Conservation (phyloP, 2,113 vertebrate genomes). For the Equus przewalskii region DNA sequence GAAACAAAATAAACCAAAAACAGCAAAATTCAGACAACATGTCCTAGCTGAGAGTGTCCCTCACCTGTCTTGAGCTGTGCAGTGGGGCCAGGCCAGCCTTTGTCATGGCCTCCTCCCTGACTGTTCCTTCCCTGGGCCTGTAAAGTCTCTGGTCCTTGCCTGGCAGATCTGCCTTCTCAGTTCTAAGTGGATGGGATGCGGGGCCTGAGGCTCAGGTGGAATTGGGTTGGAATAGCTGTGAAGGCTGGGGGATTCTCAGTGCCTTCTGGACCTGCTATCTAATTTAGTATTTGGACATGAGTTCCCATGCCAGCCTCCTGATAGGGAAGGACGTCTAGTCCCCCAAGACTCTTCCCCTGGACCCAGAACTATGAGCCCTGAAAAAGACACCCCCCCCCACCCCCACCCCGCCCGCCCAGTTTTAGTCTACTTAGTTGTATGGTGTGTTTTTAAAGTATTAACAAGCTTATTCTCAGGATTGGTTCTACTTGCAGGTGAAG, state of each 20-base stretch:
- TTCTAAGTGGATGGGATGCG: not conserved
- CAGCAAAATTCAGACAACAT: not conserved
- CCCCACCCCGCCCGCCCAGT: too few species aligned
- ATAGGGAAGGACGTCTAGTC: not conserved
- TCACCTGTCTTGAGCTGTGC: not conserved
- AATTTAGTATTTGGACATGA: not conserved
- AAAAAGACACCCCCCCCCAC: not conserved
- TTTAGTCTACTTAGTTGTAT: not conserved
- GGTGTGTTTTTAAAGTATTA: not conserved
- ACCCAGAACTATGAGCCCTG: not conserved
- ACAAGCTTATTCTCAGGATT: not conserved
- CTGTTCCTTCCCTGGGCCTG: not conserved
- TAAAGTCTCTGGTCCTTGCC: not conserved
- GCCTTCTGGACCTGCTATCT: not conserved
- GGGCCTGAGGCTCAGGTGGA: not conserved
- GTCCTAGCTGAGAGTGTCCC: not conserved
- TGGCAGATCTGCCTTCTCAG: not conserved
- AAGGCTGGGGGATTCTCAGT: not conserved
- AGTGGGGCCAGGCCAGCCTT: not conserved
- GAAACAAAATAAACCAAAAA: not conserved
- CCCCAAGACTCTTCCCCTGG: not conserved
- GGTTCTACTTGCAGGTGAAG: not conserved
- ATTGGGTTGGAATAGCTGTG: not conserved
- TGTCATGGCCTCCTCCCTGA: not conserved
- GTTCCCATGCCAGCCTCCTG: not conserved